Evolutionary conservation across 2,797 vertebrate genomes (phyloP).

Genomic region (Falco rusticolus): DNA sequence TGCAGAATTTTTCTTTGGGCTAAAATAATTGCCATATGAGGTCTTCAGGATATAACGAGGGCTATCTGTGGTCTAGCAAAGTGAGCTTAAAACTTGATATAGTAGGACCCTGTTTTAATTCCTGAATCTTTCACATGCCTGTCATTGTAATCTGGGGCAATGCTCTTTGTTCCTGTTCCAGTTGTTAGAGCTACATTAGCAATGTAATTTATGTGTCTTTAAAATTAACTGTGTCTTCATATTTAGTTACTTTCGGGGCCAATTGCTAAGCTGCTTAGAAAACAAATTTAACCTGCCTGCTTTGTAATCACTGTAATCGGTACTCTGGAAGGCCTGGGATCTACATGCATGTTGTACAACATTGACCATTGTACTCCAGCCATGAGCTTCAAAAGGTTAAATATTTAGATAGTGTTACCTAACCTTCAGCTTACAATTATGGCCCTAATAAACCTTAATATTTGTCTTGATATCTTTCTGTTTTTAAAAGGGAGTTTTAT

Average conservation of each 20-base stretch:
- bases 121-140: background rate
- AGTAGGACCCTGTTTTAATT: background rate
- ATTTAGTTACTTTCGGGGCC: slow-evolving; percentile 26
- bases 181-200: slow-evolving; percentile 14
- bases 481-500: slow-evolving; percentile 28
- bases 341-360: background rate
- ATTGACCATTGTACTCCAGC: background rate
- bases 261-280: slow-evolving; percentile 17
- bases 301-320: background rate
- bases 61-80: background rate
- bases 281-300: background rate
- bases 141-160: background rate
- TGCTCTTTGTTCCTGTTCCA: slow-evolving; percentile 5
- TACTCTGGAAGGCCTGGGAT: background rate
- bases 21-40: slow-evolving; percentile 7
- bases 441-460: background rate
- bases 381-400: background rate
- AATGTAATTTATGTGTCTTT: background rate
- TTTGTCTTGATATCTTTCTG: background rate
- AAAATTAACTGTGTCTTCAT: slow-evolving; percentile 21
- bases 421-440: background rate
- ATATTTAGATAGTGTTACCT: background rate
- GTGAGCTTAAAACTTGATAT: background rate
- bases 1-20: slow-evolving; percentile 36
- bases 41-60: background rate